These are phyloP conservation scores for Nebria ingens DNA, from an alignment of 1,140 invertebrate species.

Conservation along the genomic window DNA sequence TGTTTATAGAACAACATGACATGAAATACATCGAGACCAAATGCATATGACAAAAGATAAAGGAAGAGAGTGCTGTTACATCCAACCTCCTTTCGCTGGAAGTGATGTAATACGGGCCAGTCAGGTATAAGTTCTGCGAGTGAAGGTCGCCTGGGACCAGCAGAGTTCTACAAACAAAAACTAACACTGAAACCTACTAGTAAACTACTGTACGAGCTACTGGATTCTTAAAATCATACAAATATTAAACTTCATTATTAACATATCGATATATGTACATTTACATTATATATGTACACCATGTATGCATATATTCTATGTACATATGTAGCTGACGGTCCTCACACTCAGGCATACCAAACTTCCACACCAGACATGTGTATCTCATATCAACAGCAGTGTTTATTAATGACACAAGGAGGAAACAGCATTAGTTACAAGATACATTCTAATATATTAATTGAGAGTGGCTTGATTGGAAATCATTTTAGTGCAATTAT, in stretches of 20 bases:
- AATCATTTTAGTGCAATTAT: too few relatives aligned
- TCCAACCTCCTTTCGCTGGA: constrained; percentile 67
- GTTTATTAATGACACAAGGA: too few relatives aligned
- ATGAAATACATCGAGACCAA: constrained; percentile 6
- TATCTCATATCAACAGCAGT: too few relatives aligned
- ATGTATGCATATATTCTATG: background rate
- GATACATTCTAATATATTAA: too few relatives aligned
- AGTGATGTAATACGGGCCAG: constrained; percentile 87
- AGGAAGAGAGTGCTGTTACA: constrained; percentile 26
- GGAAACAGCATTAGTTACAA: background rate
- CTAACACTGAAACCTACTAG: constrained; percentile 4
- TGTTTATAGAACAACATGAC: background rate
- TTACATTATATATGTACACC: background rate
- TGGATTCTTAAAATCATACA: background rate
- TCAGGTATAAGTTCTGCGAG: constrained; percentile 62
- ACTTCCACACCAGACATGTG: too few relatives aligned
- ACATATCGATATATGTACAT: background rate
- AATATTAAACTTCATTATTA: background rate
- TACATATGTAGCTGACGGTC: too few relatives aligned
- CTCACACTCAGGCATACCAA: too few relatives aligned
- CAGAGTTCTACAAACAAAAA: background rate
- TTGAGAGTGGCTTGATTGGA: too few relatives aligned
- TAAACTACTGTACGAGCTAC: background rate
- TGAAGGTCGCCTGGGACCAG: constrained; percentile 33
- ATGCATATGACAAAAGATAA: constrained; percentile 1